A percentile compares a stretch with the other conserved stretches of the same genome.
Conservation (phyloP, 2,797 vertebrate genomes). For the Alosa sapidissima region DNA sequence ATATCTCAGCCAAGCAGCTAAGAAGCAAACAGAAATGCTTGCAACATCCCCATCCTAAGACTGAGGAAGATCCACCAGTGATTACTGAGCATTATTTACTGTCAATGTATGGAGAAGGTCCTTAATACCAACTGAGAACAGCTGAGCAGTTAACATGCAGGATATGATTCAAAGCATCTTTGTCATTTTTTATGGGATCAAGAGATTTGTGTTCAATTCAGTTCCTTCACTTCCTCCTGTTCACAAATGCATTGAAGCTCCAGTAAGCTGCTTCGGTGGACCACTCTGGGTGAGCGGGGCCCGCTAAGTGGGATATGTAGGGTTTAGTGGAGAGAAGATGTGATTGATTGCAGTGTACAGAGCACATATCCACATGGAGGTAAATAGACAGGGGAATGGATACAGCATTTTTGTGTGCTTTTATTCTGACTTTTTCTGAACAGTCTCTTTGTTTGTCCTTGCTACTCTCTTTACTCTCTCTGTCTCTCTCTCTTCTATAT, state of each 20-base stretch:
- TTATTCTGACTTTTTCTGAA: background rate
- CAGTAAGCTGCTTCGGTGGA: background rate
- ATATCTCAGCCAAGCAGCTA: background rate
- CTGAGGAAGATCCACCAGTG: background rate
- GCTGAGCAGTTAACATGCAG: background rate
- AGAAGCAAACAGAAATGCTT: background rate
- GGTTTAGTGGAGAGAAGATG: background rate
- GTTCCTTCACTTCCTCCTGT: background rate
- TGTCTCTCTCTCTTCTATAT: background rate
- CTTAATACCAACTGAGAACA: background rate
- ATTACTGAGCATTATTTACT: background rate
- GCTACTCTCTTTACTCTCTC: background rate
- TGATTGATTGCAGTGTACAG: background rate
- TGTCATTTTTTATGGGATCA: background rate
- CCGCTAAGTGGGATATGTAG: background rate
- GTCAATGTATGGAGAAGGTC: background rate
- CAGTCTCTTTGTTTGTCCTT: background rate
- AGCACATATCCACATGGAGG: background rate
- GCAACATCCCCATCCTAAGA: background rate
- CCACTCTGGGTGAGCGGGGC: background rate
- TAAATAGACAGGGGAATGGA: background rate
- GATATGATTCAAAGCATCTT: background rate
- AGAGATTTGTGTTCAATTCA: constrained; percentile 6
- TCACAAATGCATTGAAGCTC: background rate
- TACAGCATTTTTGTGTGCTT: background rate